Conservation (phyloP, 2,888 invertebrate species). For the Pseudanteris insignis region DNA sequence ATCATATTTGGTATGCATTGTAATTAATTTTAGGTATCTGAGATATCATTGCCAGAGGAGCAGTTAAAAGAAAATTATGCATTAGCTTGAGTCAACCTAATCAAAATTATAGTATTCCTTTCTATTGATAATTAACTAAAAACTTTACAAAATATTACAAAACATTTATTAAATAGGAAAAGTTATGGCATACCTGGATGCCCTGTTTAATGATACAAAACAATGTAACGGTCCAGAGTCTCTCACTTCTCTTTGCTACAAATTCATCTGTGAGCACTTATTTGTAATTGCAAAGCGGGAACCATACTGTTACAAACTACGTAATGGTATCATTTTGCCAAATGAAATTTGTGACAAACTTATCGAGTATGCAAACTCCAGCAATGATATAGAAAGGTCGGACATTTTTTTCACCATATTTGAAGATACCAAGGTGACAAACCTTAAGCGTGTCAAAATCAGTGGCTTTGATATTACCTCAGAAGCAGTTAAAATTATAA, state of each 20-base stretch:
- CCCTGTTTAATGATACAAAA: constrained; percentile 54
- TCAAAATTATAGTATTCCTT: no score
- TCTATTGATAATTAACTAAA: no score
- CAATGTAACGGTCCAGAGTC: constrained; percentile 69
- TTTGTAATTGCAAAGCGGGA: constrained; percentile 69
- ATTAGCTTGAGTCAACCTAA: no score
- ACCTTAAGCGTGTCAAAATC: constrained; percentile 76
- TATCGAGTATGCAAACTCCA: constrained; percentile 70
- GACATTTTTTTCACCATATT: constrained; percentile 78
- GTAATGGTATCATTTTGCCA: constrained; percentile 74
- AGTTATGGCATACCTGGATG: constrained; percentile 58
- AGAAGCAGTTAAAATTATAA: constrained; percentile 74
- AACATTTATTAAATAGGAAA: constrained; percentile 2
- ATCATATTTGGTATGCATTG: no score
- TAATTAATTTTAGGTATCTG: no score
- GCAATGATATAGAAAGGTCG: constrained; percentile 65
- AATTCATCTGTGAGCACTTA: constrained; percentile 72
- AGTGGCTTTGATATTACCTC: constrained; percentile 78
- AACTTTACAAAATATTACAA: no score
- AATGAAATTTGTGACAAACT: constrained; percentile 78
- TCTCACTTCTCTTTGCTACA: constrained; percentile 73
- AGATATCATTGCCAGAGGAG: no score
- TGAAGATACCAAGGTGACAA: constrained; percentile 73
- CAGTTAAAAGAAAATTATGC: no score
- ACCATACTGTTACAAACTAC: constrained; percentile 62